Evolutionary conservation across 2,888 invertebrate species (phyloP).

Genomic region (Himalopsyche kuldschensis): DNA sequence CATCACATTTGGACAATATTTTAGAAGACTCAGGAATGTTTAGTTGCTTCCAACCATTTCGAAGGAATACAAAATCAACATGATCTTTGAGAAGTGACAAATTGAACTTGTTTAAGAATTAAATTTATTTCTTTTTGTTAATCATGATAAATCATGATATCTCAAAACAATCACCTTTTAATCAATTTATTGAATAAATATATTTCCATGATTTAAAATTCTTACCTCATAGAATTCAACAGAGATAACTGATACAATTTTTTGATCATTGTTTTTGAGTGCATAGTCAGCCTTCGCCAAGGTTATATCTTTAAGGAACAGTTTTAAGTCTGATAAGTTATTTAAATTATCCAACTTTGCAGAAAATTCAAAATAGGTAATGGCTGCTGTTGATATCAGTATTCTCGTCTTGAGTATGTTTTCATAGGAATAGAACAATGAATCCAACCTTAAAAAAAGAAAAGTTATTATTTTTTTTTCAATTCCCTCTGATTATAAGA

Average conservation of each 20-base stretch:
- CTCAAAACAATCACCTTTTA: no score
- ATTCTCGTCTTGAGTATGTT: background rate
- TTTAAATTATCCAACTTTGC: background rate
- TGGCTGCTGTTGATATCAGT: background rate
- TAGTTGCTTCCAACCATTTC: no score
- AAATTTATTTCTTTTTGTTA: no score
- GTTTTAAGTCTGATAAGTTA: background rate
- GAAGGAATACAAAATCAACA: no score
- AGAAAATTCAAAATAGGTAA: background rate
- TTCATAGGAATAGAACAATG: background rate
- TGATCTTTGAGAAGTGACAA: no score
- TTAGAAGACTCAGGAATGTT: no score
- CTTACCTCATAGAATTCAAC: background rate
- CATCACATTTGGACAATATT: no score
- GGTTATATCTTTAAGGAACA: background rate
- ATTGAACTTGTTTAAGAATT: no score
- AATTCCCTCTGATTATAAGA: no score
- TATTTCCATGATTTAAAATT: background rate
- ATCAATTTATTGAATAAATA: no score
- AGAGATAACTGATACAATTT: background rate
- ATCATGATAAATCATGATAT: no score
- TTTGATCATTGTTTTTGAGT: background rate
- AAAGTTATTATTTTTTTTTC: no score
- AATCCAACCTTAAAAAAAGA: background rate
- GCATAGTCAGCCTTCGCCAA: background rate